Evolutionary conservation across 2,797 vertebrate genomes (phyloP).

Genomic region (Octomys mimax): DNA sequence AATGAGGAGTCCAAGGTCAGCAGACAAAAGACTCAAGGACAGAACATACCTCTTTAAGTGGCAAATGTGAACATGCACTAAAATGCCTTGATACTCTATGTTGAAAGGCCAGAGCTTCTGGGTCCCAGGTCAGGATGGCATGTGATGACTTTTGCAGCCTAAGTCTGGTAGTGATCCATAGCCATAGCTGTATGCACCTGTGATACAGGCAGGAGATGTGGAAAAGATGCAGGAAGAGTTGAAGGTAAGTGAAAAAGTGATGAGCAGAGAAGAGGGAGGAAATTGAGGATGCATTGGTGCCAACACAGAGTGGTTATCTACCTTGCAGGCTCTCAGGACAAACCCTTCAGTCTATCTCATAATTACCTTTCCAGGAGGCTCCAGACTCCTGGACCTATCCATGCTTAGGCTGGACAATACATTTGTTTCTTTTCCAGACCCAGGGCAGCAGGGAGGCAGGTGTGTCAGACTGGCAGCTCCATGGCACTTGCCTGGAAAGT

Average conservation of each 20-base stretch:
- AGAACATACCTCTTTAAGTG: neutral
- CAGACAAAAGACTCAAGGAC: neutral
- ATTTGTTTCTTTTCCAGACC: neutral
- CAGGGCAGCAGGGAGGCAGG: neutral
- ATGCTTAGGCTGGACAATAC: neutral
- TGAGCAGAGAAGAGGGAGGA: neutral
- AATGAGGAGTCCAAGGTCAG: slow-evolving; percentile 92
- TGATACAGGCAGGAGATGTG: neutral
- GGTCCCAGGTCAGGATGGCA: neutral
- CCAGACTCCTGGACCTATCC: neutral
- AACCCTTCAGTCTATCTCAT: neutral
- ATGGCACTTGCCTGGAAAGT: neutral
- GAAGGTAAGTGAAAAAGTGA: neutral
- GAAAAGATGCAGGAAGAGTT: neutral
- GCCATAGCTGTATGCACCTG: neutral
- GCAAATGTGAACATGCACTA: neutral
- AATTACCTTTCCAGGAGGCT: neutral
- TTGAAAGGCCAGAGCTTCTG: neutral
- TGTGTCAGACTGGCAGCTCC: neutral
- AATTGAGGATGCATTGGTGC: neutral
- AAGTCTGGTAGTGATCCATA: neutral
- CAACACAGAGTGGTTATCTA: neutral
- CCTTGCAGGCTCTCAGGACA: neutral
- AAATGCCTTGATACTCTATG: neutral
- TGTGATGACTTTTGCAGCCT: neutral